Percentiles rank a stretch among this genome's conserved stretches.
These are phyloP conservation scores for Yasuhikotakia modesta DNA, from an alignment of 2,797 vertebrate genomes.

Conservation along the genomic window DNA sequence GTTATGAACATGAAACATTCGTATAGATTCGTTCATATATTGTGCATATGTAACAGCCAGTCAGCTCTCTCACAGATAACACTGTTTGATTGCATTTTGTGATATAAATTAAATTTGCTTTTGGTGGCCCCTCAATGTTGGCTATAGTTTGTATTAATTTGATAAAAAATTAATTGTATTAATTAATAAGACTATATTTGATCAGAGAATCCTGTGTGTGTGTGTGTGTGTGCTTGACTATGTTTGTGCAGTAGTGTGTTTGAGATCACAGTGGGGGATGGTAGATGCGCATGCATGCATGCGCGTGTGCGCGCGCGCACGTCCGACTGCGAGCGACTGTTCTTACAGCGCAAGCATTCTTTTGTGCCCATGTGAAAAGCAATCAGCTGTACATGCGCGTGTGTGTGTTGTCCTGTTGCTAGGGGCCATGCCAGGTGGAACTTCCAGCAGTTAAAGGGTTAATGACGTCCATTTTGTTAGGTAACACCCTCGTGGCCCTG, in stretches of 20 bases:
- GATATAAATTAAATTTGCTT: neutral
- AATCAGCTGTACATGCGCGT: constrained; percentile 57
- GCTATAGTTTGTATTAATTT: too few relatives aligned
- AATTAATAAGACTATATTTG: constrained; percentile 37
- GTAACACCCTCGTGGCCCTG: constrained; percentile 85
- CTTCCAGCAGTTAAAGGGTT: constrained; percentile 80
- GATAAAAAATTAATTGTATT: too few relatives aligned
- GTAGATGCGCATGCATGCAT: constrained; percentile 25
- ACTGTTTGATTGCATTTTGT: neutral
- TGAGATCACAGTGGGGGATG: constrained; percentile 63
- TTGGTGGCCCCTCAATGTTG: neutral
- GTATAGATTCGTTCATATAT: constrained; percentile 27
- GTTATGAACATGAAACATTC: constrained; percentile 30
- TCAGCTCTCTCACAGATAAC: neutral
- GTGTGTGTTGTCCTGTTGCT: constrained; percentile 69
- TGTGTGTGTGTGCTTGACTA: constrained; percentile 11
- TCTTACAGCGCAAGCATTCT: constrained; percentile 33
- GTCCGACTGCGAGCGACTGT: constrained; percentile 44
- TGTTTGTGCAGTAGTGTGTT: constrained; percentile 55
- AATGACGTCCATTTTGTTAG: constrained; percentile 86
- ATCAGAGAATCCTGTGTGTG: constrained; percentile 23
- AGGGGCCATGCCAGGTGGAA: constrained; percentile 77
- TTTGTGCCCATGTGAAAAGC: constrained; percentile 60
- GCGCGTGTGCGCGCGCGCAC: constrained; percentile 7
- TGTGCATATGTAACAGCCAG: neutral